phyloP scores from a whole-genome alignment of 2,888 invertebrate genomes.

The Xanthorhoe designata region DNA sequence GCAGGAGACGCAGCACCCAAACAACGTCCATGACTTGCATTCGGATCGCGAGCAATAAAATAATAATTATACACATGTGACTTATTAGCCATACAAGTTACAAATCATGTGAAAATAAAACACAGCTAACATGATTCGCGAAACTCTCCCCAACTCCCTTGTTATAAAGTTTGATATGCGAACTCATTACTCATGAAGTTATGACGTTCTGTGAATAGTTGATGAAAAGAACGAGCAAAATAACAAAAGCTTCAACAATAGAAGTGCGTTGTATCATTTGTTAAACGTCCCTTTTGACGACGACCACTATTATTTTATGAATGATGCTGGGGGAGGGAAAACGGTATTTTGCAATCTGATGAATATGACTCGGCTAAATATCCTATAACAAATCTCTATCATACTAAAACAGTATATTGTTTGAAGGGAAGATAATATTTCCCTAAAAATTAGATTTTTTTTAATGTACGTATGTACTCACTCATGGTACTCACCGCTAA shows the following conservation, averaged over 20 bases:
- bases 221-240: constrained; percentile 68
- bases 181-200: constrained; percentile 35
- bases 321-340: constrained; percentile 73
- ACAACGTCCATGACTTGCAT: constrained; percentile 75
- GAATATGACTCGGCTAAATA: constrained; percentile 48
- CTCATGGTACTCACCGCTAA: too few relatives aligned
- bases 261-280: constrained; percentile 83
- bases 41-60: constrained; percentile 78
- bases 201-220: constrained; percentile 52
- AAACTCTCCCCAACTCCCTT: constrained; percentile 34
- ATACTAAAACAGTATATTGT: background rate
- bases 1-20: constrained; percentile 64
- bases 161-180: constrained; percentile 24
- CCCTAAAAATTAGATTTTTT: too few relatives aligned
- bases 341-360: constrained; percentile 61
- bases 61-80: constrained; percentile 84
- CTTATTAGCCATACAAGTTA: constrained; percentile 79
- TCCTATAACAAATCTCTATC: constrained; percentile 5
- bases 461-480: too few relatives aligned
- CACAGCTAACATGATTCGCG: constrained; percentile 39
- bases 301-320: constrained; percentile 83
- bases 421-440: too few relatives aligned
- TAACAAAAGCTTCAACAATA: constrained; percentile 82
- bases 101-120: constrained; percentile 68
- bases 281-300: constrained; percentile 83